Base-by-base conservation (phyloP, 1,140 invertebrate genomes). In the Pseudoatta argentina region DNA sequence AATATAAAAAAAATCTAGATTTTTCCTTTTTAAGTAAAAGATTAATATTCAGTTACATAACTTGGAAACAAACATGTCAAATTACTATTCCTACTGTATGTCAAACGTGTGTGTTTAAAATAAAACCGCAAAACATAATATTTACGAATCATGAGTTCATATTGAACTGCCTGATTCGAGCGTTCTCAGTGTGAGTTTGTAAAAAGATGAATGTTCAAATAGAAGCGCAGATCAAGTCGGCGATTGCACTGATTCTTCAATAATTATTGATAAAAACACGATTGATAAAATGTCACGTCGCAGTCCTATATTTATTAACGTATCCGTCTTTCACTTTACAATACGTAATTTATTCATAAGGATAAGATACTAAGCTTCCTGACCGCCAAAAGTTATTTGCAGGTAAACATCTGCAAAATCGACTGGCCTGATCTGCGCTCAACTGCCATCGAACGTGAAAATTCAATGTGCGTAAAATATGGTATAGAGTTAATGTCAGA, bases 381-480 rank as follows among this genome's bases (percentile, higher is more conserved):
- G n/a, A 73, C 21, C 18, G 67, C 34, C 55, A 73, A 73, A 59
- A 86, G 21, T 48, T 67, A 55, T 48, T 72, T 21, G 51, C 14
- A 53, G 0, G 48, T 66, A 51, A 57, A 21, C 61, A 53, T 30
- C 14, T 16, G 48, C 4, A 67, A 59, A 76, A 64, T 85, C 21
- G 18, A 55, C 16, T 59, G 59, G 66, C 72, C 51, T 85, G 89
- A 91, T 86, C 69, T 90, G 89, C 89, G 83, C 76, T 88, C 78
- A 24, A 88, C 77, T 86, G 82, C 73, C 82, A 79, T 88, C 34
- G 59, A 72, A 81, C 67, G 73, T 75, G 57, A 90, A 63, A 75
- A 90, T 69, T 76, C 39, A 53, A 71, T 86, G 57, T 85, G 61
- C 55, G 57, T 90, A 88, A 85, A 73, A 6, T 63, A 69, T 67